Base-by-base conservation (phyloP, 2,113 vertebrate species). In the Philantomba maxwellii region DNA sequence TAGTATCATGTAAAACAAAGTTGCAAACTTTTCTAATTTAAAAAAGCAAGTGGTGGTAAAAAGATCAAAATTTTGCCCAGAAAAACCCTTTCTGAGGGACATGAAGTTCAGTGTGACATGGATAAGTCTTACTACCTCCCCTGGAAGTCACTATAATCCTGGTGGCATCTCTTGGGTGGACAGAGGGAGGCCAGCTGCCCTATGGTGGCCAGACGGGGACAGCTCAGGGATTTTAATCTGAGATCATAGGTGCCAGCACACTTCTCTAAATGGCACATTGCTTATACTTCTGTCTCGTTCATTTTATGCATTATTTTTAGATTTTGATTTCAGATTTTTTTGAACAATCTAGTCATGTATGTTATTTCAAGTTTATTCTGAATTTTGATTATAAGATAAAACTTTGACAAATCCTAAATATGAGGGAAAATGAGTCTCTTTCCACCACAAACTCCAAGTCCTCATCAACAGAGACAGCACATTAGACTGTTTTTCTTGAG, bases 1-100 rank as follows among this genome's bases (percentile, higher is more conserved):
- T 70, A 53, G 4, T 26, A 39, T 66, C 60, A 87, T 66, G 66
- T 82, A 30, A 58, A 60, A 51, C 36, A n/a, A 64, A 89, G 26
- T 39, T 75, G 66, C 25, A 64, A 66, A n/a, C 33, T 91, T 91
- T 89, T 70, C n/a, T 66, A 85, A 64, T 75, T 84, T 43, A 49
- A 89, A 73, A 90, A 87, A 84, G 84, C 13, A 45, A 77, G 5
- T 33, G 43, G 30, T 49, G 26, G 30, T n/a, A 39, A 77, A 81
- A 39, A 78, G 43, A 91, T 55, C 12, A 49, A 83, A 45, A 60
- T 23, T 0, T 4, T 51, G 33, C 19, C 11, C 1, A 28, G 12
- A 2, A 15, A 78, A 93, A 39, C 25, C 16, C 58, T 66, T 73
- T 60, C 45, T 39, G 36, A 1, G 26, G 9, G 45, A 30, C 49